A percentile compares a stretch with the other conserved stretches of the same genome.
phyloP scores from a whole-genome alignment of 2,113 vertebrate genomes.

The Anguilla japonica region DNA sequence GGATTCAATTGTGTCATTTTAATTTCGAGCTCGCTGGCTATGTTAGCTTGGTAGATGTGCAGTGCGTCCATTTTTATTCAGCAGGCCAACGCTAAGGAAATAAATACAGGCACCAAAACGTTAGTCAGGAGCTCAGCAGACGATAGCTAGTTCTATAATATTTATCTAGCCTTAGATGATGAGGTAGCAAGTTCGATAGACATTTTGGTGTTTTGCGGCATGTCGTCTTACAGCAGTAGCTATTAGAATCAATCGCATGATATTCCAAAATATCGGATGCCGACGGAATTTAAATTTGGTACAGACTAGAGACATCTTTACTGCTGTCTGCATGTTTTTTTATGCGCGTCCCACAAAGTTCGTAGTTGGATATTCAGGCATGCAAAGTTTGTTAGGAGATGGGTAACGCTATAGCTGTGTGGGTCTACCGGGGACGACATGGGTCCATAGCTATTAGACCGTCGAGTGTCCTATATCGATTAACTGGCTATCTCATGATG shows the following conservation, averaged over 20 bases:
- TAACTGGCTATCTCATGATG: neutral
- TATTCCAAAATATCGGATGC: neutral
- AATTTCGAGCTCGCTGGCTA: neutral
- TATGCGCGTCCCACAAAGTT: neutral
- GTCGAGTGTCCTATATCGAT: neutral
- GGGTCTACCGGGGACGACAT: too few relatives aligned
- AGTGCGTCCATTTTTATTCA: slow-evolving; percentile 20
- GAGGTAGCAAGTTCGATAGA: neutral
- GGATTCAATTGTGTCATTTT: neutral
- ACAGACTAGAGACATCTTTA: neutral
- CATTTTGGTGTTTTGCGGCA: neutral
- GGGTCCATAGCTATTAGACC: neutral
- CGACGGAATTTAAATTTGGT: neutral
- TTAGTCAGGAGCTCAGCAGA: neutral
- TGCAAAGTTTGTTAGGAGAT: neutral
- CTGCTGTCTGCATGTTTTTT: neutral
- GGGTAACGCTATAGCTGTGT: neutral
- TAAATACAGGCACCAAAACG: neutral
- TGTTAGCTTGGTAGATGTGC: neutral
- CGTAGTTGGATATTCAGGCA: neutral
- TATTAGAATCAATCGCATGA: neutral
- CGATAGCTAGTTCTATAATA: neutral
- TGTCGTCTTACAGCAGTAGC: neutral
- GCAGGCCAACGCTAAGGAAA: slow-evolving; percentile 1
- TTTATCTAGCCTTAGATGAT: neutral